Conservation (phyloP, 2,797 vertebrate genomes). For the Psittacula echo region DNA sequence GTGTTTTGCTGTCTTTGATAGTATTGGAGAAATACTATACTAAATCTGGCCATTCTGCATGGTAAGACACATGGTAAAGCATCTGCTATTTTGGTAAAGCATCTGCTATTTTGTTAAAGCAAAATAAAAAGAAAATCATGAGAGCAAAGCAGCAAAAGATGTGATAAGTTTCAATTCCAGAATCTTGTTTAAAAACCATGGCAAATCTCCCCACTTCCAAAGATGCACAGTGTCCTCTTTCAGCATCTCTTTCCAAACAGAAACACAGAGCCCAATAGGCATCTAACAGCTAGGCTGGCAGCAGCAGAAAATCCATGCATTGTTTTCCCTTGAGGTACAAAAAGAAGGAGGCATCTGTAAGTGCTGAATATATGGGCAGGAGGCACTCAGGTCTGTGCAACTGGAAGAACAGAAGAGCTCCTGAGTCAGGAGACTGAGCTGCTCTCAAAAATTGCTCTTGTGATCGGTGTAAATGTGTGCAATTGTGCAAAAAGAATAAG, state of each 20-base stretch:
- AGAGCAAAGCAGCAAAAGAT: neutral
- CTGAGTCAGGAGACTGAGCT: neutral
- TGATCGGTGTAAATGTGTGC: neutral
- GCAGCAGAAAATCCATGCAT: neutral
- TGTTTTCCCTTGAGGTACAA: neutral
- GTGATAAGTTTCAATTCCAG: neutral
- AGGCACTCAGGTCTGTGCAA: neutral
- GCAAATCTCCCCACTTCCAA: neutral
- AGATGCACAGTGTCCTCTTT: neutral
- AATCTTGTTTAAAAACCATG: neutral
- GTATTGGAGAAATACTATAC: neutral
- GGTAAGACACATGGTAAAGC: neutral
- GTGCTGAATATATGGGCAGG: neutral
- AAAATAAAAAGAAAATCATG: neutral
- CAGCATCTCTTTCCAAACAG: neutral
- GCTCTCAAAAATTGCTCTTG: neutral
- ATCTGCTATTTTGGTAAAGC: neutral
- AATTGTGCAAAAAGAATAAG: conserved; percentile 31
- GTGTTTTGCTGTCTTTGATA: neutral
- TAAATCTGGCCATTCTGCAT: neutral
- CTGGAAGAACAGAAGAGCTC: neutral
- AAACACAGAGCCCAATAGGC: neutral
- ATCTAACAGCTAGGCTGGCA: neutral
- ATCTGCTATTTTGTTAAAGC: neutral
- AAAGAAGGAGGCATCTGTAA: neutral